Percentiles rank a stretch among this genome's conserved stretches.
phyloP scores from a whole-genome alignment of 2,888 invertebrate species.

The Parnassius glacialis region DNA sequence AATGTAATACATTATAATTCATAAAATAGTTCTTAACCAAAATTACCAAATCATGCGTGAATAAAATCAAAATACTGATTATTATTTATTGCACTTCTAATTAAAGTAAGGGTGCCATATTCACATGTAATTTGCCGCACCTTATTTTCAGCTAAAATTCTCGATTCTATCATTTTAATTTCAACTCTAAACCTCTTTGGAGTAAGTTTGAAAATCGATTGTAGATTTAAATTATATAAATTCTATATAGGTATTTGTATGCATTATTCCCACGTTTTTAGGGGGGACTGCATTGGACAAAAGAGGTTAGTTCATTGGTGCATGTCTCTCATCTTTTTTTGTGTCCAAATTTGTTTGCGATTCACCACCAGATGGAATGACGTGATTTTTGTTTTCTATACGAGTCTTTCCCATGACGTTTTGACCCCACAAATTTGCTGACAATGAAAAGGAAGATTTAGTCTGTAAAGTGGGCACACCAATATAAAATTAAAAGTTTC shows the following conservation, averaged over 20 bases:
- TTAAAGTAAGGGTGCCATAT: conserved; percentile 17
- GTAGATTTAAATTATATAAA: background rate
- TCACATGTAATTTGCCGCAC: conserved; percentile 10
- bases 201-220: conserved; percentile 8
- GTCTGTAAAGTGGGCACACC: background rate
- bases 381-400: conserved; percentile 36
- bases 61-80: conserved; percentile 70
- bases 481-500: background rate
- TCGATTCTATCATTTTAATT: background rate
- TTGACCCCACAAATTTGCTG: conserved; percentile 27
- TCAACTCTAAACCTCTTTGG: background rate
- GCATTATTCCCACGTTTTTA: conserved; percentile 67
- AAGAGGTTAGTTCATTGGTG: conserved; percentile 53
- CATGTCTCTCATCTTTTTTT: conserved; percentile 47
- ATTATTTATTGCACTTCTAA: conserved; percentile 63
- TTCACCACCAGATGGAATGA: conserved; percentile 39
- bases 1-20: too few species aligned
- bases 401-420: conserved; percentile 27
- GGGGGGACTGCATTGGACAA: conserved; percentile 64
- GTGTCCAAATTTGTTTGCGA: conserved; percentile 45
- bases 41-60: conserved; percentile 43
- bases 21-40: background rate
- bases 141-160: conserved; percentile 5
- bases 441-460: background rate
- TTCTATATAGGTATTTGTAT: background rate